Evolutionary conservation across 2,113 vertebrate genomes (phyloP).

Genomic region (Amazona vittata): DNA sequence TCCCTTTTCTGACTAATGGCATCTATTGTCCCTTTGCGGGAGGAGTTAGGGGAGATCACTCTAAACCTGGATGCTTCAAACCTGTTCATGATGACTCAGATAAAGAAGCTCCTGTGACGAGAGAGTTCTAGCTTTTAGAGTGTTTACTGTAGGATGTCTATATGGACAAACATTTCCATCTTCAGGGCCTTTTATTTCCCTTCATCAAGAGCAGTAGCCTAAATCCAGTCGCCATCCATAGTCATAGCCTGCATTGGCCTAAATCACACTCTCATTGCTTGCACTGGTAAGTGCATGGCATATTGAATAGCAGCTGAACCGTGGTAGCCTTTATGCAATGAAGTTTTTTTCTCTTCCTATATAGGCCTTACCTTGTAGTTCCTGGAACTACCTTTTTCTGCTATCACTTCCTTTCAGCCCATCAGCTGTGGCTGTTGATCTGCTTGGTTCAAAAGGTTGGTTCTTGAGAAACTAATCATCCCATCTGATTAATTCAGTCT

Average conservation of each 20-base stretch:
- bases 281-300: not conserved
- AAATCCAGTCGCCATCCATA: not conserved
- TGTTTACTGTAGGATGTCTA: not conserved
- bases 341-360: not conserved
- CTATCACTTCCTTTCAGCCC: not conserved
- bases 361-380: not conserved
- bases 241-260: not conserved
- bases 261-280: not conserved
- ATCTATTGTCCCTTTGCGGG: not conserved
- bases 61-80: not conserved
- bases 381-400: not conserved
- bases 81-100: not conserved
- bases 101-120: not conserved
- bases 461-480: not conserved
- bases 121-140: not conserved
- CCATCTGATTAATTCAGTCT: not conserved
- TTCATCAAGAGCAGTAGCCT: not conserved
- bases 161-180: not conserved
- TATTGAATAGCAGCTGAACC: not conserved
- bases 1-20: not conserved
- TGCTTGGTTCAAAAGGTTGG: not conserved
- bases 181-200: not conserved
- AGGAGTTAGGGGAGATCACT: not conserved
- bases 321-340: not conserved
- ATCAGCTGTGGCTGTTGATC: not conserved